phyloP scores from a whole-genome alignment of 2,113 vertebrate species.

The Solea solea region DNA sequence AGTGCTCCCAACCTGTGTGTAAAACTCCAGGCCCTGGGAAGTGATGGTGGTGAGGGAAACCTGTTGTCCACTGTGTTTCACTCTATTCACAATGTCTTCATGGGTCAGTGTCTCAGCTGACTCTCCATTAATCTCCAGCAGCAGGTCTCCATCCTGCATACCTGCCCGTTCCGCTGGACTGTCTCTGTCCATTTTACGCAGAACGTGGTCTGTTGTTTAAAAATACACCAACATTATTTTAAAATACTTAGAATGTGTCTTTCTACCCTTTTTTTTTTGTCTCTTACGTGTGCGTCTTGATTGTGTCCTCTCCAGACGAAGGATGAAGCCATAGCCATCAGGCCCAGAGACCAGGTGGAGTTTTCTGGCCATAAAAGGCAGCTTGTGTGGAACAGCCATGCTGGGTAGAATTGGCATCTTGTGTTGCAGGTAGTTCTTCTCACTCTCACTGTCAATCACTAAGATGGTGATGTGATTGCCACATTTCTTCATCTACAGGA shows the following conservation, averaged over 20 bases:
- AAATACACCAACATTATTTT: not conserved
- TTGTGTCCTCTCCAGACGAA: slow-evolving; percentile 81
- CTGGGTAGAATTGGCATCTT: slow-evolving; percentile 79
- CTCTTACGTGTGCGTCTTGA: slow-evolving; percentile 71
- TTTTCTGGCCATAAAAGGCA: slow-evolving; percentile 82
- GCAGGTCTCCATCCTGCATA: slow-evolving; percentile 88
- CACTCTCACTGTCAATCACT: slow-evolving; percentile 85
- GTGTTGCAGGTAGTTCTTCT: slow-evolving; percentile 80
- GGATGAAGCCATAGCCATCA: slow-evolving; percentile 86
- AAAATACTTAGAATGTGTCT: not conserved
- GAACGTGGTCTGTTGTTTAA: slow-evolving; percentile 82
- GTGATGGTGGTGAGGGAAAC: slow-evolving; percentile 86
- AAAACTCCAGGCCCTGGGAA: slow-evolving; percentile 83
- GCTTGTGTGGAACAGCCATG: slow-evolving; percentile 83
- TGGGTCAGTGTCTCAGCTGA: slow-evolving; percentile 85
- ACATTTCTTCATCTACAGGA: slow-evolving; percentile 84
- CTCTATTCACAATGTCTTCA: slow-evolving; percentile 84
- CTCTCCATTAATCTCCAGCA: slow-evolving; percentile 91
- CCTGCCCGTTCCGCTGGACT: slow-evolving; percentile 87
- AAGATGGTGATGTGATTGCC: slow-evolving; percentile 84
- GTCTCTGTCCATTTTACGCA: slow-evolving; percentile 84
- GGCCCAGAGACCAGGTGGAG: slow-evolving; percentile 79
- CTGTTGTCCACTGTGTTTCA: slow-evolving; percentile 78
- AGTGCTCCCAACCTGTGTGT: slow-evolving; percentile 80
- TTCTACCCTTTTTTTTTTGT: not conserved